These are phyloP conservation scores for Dryadula phaetusa DNA, from an alignment of 2,888 invertebrate genomes.

Conservation along the genomic window DNA sequence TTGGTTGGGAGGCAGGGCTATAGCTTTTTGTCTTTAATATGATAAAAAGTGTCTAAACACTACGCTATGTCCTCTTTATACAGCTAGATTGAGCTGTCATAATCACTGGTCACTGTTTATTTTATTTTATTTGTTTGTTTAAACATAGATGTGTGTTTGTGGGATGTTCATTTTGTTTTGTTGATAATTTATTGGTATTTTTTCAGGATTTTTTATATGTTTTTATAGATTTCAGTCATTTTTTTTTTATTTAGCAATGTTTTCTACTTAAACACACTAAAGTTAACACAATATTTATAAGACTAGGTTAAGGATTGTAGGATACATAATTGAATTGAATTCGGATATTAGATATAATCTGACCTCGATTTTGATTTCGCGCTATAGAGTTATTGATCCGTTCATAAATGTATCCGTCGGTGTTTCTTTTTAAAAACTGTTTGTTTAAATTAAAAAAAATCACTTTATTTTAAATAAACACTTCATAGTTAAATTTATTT, in stretches of 20 bases:
- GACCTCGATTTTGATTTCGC: constrained; percentile 38
- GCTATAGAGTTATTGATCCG: constrained; percentile 37
- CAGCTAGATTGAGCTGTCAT: neutral
- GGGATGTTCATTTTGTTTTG: neutral
- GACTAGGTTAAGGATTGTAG: constrained; percentile 22
- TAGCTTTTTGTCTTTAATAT: constrained; percentile 22
- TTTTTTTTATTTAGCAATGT: neutral
- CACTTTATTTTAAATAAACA: neutral
- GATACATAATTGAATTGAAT: constrained; percentile 26
- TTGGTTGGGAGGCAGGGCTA: constrained; percentile 56
- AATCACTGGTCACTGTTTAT: constrained; percentile 6
- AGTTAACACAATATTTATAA: neutral
- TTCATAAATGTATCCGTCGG: constrained; percentile 36
- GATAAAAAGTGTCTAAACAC: constrained; percentile 3
- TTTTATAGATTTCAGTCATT: constrained; percentile 1
- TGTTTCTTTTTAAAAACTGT: constrained; percentile 13
- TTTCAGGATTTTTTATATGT: neutral
- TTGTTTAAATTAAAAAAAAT: neutral
- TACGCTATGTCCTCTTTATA: constrained; percentile 1
- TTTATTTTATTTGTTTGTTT: neutral
- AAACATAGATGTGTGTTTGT: neutral
- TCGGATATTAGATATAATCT: constrained; percentile 30
- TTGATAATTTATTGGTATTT: neutral
- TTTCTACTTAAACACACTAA: neutral
- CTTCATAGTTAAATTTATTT: neutral